Evolutionary conservation across 2,888 invertebrate species (phyloP), one percentile per base, ranked within the genome.

Genomic region (Arctia plantaginis): DNA sequence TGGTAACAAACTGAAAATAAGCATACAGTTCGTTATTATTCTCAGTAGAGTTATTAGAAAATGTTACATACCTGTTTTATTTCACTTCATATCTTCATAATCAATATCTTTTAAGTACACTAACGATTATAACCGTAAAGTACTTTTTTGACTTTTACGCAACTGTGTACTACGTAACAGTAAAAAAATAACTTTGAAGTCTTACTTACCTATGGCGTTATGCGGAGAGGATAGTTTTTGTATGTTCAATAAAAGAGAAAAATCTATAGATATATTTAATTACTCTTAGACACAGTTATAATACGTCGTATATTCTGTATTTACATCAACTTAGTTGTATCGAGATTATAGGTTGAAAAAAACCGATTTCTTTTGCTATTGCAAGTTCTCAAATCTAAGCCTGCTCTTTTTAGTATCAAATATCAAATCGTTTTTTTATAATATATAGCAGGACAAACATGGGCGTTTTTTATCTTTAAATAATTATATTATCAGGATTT

Each of bases 231-330:
- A 27, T 20, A 33, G 35, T 68, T 51, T 13, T 47, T 13, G n/a
- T n/a, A n/a, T 33, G 15, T 35, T 41, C 23, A 73, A 82, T 78
- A 73, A 83, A 82, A 85, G 82, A 91, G 87, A 89, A 89, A 87
- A 88, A 89, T 91, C 88, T 89, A 90, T 91, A 83, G 85, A 86
- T 89, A 89, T 91, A 91, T 93, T 93, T 92, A 91, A 89, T 92
- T 91, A 90, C 85, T 85, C 88, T 92, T 92, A 90, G 87, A 89
- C 85, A 89, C 86, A 90, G 91, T 91, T 91, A 92, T 87, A 92
- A 88, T 87, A 88, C 85, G 85, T 88, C 85, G 81, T 86, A 88
- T 86, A 87, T 88, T 89, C 87, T 91, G 91, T 94, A 93, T 93
- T 92, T 93, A 94, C 94, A 94, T 91, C 84, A 91, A 90, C 87